Conservation (phyloP, 2,113 vertebrate genomes). For the Atherinomorus stipes region DNA sequence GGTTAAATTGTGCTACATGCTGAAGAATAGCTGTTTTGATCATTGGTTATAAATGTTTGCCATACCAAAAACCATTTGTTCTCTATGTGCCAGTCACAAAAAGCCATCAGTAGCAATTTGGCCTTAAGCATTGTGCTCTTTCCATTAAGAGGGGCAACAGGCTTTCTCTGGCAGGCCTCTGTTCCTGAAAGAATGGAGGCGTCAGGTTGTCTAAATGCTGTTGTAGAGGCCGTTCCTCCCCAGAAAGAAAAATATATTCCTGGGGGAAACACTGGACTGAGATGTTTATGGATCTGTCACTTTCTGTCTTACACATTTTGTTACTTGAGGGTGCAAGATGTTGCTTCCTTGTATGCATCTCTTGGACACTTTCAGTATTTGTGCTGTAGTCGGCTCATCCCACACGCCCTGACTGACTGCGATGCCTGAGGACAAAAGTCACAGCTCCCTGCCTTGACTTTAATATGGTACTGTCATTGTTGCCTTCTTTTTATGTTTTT, state of each 20-base stretch:
- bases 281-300: slow-evolving; percentile 58
- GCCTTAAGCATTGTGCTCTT: slow-evolving; percentile 26
- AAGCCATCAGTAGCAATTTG: slow-evolving; percentile 67
- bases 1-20: slow-evolving; percentile 14
- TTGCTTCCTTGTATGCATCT: slow-evolving; percentile 47
- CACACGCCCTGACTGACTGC: slow-evolving; percentile 77
- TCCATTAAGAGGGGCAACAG: slow-evolving; percentile 29
- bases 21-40: slow-evolving; percentile 24
- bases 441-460: slow-evolving; percentile 74
- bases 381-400: slow-evolving; percentile 60
- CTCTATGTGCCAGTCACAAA: slow-evolving; percentile 57
- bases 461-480: slow-evolving; percentile 77
- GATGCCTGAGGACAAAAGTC: slow-evolving; percentile 69
- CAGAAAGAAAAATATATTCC: slow-evolving; percentile 35
- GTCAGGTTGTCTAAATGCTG: slow-evolving; percentile 44
- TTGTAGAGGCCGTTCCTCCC: slow-evolving; percentile 59
- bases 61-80: slow-evolving; percentile 68
- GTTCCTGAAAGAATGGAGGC: slow-evolving; percentile 6
- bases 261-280: slow-evolving; percentile 76
- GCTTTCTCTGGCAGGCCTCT: slow-evolving; percentile 37
- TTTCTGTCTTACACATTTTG: slow-evolving; percentile 42
- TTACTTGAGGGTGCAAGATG: slow-evolving; percentile 11
- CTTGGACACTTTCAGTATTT: slow-evolving; percentile 62
- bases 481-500: slow-evolving; percentile 31
- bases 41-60: slow-evolving; percentile 45